phyloP scores from a whole-genome alignment of 1,140 invertebrate species.

The Ladona fulva region DNA sequence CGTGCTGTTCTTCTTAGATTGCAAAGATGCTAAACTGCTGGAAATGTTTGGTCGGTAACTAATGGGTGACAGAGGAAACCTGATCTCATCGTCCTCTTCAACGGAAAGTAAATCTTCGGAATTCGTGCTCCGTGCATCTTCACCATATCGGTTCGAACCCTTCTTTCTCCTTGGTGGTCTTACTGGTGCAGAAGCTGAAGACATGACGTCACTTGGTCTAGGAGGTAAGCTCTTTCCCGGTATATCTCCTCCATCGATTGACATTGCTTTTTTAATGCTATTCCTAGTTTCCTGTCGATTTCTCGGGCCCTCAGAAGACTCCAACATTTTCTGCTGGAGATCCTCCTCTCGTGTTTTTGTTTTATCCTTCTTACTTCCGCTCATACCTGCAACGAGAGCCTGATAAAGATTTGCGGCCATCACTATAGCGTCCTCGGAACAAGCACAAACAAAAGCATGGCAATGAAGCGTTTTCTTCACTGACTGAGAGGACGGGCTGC shows the following conservation, averaged over 20 bases:
- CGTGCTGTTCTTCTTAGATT: background rate
- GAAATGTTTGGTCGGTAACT: background rate
- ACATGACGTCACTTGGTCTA: background rate
- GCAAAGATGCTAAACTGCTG: background rate
- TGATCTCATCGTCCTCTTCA: background rate
- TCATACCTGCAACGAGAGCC: slow-evolving; percentile 69
- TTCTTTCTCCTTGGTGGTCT: slow-evolving; percentile 38
- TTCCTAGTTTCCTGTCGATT: too few species aligned
- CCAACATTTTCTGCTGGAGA: too few species aligned
- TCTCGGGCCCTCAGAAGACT: too few species aligned
- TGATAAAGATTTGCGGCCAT: slow-evolving; percentile 83
- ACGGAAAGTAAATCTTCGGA: background rate
- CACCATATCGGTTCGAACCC: slow-evolving; percentile 22
- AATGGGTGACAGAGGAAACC: background rate
- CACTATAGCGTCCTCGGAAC: slow-evolving; percentile 75
- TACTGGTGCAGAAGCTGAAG: slow-evolving; percentile 28
- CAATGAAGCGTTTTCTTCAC: slow-evolving; percentile 66
- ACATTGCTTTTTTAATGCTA: background rate
- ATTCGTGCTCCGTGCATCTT: background rate
- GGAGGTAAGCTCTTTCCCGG: background rate
- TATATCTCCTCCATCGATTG: background rate
- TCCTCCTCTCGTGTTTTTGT: slow-evolving; percentile 21
- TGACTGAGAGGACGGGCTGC: slow-evolving; percentile 40
- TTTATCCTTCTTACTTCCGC: slow-evolving; percentile 39
- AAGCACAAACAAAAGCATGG: slow-evolving; percentile 79